phyloP scores from a whole-genome alignment of 2,113 vertebrate species.

The Dicaeum eximium region DNA sequence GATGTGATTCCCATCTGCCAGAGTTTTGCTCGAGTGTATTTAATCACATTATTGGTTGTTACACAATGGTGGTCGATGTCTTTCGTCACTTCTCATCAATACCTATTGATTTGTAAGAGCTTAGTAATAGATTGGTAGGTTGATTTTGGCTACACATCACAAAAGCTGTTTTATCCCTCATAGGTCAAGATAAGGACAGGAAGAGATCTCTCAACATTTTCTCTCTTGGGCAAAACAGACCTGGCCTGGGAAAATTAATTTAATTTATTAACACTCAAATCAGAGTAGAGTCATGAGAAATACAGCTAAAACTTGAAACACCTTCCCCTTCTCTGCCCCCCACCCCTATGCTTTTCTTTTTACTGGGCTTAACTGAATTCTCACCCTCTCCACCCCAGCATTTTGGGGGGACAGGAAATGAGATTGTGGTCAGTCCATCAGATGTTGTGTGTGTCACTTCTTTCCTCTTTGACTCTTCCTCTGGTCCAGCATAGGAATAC shows the following conservation, averaged over 20 bases:
- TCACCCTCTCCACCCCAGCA: not conserved
- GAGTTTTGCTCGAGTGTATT: not conserved
- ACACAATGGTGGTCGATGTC: not conserved
- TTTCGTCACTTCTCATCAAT: not conserved
- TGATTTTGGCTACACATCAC: not conserved
- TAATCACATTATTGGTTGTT: not conserved
- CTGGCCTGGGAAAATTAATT: not conserved
- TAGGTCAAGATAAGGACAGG: not conserved
- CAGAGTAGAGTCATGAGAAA: not conserved
- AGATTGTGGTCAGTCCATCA: not conserved
- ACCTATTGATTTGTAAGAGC: not conserved
- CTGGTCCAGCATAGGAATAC: not conserved
- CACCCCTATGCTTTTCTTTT: fast-evolving
- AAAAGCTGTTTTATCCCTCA: not conserved
- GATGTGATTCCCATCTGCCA: not conserved
- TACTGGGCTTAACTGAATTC: not conserved
- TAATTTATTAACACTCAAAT: not conserved
- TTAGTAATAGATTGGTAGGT: not conserved
- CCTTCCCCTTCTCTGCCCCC: fast-evolving
- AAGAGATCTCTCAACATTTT: not conserved
- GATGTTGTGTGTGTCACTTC: not conserved
- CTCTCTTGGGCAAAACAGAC: not conserved
- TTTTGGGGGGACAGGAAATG: fast-evolving
- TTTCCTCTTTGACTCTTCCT: not conserved
- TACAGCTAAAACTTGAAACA: not conserved